Percentiles rank a stretch among this genome's conserved stretches.
These are phyloP conservation scores for Stenchaetothrips biformis DNA, from an alignment of 2,888 invertebrate species.

Conservation along the genomic window DNA sequence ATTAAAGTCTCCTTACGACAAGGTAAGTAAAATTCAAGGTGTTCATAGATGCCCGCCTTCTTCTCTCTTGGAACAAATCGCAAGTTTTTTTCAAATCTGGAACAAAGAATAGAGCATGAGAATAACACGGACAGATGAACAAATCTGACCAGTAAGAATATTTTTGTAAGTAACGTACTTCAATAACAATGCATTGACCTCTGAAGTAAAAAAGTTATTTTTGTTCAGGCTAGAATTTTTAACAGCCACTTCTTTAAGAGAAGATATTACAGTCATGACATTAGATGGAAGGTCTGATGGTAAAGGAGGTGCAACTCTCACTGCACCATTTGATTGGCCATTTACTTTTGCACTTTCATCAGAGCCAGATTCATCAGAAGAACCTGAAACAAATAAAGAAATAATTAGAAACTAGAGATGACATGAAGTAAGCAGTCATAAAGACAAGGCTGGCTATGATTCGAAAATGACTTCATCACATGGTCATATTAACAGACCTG, in stretches of 20 bases:
- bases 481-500: constrained; percentile 32
- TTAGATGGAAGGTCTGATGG: constrained; percentile 49
- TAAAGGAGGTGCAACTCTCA: constrained; percentile 40
- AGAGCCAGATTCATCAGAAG: constrained; percentile 43
- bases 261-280: constrained; percentile 47
- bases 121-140: constrained; percentile 26
- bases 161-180: constrained; percentile 44
- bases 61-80: constrained; percentile 42
- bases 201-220: constrained; percentile 51
- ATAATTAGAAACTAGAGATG: neutral
- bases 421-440: neutral
- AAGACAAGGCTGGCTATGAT: too few species aligned
- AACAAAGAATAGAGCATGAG: constrained; percentile 4
- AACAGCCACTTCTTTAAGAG: constrained; percentile 46
- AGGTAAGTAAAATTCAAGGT: constrained; percentile 52
- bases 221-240: constrained; percentile 48
- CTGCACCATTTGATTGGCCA: neutral
- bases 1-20: constrained; percentile 55
- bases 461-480: too few species aligned
- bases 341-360: constrained; percentile 45
- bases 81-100: constrained; percentile 41
- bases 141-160: neutral
- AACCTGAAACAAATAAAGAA: constrained; percentile 33
- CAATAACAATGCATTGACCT: constrained; percentile 51
- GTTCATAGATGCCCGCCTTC: constrained; percentile 49